These are phyloP conservation scores for Pachyseris speciosa DNA, from an alignment of 64 coral and sea anemone genomes.

Conservation along the genomic window DNA sequence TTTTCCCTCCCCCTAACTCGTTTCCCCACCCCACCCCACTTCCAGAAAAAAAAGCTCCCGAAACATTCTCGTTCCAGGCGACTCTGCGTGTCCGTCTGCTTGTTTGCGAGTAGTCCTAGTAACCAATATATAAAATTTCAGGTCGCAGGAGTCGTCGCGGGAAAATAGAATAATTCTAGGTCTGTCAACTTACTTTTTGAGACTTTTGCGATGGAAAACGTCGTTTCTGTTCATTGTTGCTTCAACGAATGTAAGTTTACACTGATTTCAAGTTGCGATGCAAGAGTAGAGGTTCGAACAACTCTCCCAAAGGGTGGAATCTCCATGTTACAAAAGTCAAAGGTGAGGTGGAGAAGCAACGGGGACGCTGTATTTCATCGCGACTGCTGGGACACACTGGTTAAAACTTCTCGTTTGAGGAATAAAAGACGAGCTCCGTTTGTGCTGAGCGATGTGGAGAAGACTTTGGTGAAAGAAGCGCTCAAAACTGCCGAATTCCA, in stretches of 20 bases:
- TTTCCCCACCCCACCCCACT: no score
- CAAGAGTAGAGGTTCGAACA: slow-evolving; percentile 35
- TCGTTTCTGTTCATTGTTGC: neutral
- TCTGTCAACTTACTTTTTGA: no score
- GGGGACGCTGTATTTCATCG: slow-evolving; percentile 49
- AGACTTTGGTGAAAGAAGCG: slow-evolving; percentile 51
- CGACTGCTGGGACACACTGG: slow-evolving; percentile 17
- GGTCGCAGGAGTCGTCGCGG: no score
- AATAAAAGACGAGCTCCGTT: slow-evolving; percentile 19
- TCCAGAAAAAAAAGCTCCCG: no score
- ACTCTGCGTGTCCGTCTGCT: no score
- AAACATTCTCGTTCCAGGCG: no score
- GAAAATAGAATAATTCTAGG: no score
- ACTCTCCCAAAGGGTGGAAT: neutral
- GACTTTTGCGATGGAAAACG: neutral
- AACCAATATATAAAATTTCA: no score
- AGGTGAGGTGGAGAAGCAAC: slow-evolving; percentile 13
- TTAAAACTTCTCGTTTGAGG: slow-evolving; percentile 29
- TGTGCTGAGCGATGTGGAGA: neutral
- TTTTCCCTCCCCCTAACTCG: no score
- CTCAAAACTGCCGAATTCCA: slow-evolving; percentile 51
- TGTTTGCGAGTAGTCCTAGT: no score
- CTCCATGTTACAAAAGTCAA: neutral
- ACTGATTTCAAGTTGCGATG: neutral
- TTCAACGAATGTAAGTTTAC: slow-evolving; percentile 8